Percentiles rank a stretch among this genome's conserved stretches.
Conservation (phyloP, 2,113 vertebrate genomes). For the Mesoclemmys tuberculata region DNA sequence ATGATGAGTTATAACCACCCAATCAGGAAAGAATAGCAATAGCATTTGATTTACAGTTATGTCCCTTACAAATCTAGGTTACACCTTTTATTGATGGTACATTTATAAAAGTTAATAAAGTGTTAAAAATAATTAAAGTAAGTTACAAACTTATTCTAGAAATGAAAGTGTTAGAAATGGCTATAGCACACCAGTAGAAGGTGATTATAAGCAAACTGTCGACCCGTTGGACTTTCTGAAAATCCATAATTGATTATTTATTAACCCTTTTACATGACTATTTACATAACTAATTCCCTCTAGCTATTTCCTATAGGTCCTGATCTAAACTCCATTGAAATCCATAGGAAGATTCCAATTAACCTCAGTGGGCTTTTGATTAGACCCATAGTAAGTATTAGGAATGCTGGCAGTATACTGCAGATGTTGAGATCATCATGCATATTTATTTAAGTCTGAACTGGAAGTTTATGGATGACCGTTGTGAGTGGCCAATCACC, state of each 20-base stretch:
- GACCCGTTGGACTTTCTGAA: neutral
- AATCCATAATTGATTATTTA: neutral
- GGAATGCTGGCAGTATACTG: neutral
- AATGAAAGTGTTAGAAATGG: neutral
- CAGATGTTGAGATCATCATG: neutral
- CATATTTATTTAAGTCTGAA: neutral
- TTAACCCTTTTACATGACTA: neutral
- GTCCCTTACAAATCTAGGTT: neutral
- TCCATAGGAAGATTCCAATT: neutral
- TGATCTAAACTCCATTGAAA: neutral
- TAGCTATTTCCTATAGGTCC: neutral
- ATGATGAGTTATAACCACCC: neutral
- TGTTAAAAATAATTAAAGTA: neutral
- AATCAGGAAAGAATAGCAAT: neutral
- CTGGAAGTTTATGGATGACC: neutral
- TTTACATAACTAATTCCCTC: neutral
- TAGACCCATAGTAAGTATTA: neutral
- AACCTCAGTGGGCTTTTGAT: neutral
- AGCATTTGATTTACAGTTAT: neutral
- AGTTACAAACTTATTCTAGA: neutral
- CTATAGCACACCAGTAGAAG: neutral
- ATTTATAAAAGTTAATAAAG: neutral
- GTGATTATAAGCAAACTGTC: neutral
- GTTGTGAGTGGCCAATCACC: neutral
- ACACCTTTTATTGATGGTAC: neutral